Conservation (phyloP, 2,888 invertebrate genomes). For the Oegoconia quadripuncta region DNA sequence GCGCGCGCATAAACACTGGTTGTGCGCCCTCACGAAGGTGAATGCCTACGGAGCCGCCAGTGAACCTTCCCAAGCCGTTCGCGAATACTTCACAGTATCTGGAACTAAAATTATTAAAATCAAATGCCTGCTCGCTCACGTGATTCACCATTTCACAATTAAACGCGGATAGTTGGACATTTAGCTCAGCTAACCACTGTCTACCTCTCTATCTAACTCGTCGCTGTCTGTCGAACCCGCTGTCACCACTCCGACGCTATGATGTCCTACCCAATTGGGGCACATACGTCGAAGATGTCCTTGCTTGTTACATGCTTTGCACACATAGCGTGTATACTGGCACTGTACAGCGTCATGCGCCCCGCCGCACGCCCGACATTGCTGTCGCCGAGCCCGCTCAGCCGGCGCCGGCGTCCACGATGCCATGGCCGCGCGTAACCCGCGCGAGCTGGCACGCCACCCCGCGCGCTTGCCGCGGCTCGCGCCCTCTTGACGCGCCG, state of each 20-base stretch:
- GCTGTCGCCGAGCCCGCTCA: background rate
- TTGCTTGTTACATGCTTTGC: constrained; percentile 2
- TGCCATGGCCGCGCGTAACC: background rate
- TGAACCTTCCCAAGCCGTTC: constrained; percentile 15
- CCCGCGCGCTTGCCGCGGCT: background rate
- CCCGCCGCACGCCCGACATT: background rate
- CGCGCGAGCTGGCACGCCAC: background rate
- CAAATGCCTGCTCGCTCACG: background rate
- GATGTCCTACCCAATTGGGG: background rate
- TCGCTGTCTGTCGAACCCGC: background rate
- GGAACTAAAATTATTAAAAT: constrained; percentile 1
- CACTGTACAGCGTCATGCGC: background rate
- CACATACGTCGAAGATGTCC: constrained; percentile 1
- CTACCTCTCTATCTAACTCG: background rate
- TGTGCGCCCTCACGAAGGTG: constrained; percentile 13
- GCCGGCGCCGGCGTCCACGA: background rate
- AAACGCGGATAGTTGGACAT: background rate
- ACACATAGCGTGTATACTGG: background rate
- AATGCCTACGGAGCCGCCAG: constrained; percentile 14
- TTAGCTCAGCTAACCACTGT: background rate
- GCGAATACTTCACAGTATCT: constrained; percentile 1
- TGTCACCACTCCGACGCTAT: background rate
- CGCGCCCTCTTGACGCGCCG: background rate
- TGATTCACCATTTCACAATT: background rate
- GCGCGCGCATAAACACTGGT: constrained; percentile 16